phyloP scores from a whole-genome alignment of 2,113 vertebrate species.

The Nerophis lumbriciformis region DNA sequence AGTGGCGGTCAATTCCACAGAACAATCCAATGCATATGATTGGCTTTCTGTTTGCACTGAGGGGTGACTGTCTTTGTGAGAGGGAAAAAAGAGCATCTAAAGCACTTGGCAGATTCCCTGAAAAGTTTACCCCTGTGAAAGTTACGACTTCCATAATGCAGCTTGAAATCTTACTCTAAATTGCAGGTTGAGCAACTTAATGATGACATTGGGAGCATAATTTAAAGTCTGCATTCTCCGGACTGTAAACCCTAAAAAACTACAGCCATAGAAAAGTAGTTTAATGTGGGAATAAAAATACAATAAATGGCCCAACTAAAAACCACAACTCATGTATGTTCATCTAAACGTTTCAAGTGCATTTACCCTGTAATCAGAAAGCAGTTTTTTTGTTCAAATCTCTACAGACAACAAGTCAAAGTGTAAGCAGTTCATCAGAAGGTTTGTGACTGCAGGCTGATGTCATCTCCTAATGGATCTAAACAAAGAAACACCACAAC shows the following conservation, averaged over 20 bases:
- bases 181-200: constrained; percentile 54
- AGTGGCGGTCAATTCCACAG: constrained; percentile 22
- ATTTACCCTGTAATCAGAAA: constrained; percentile 2
- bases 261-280: constrained; percentile 17
- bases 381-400: neutral
- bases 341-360: neutral
- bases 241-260: constrained; percentile 45
- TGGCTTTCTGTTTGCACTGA: constrained; percentile 14
- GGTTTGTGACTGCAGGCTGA: constrained; percentile 25
- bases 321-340: constrained; percentile 2
- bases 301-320: constrained; percentile 16
- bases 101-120: constrained; percentile 46
- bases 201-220: constrained; percentile 43
- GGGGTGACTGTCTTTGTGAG: constrained; percentile 14
- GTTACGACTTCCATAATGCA: constrained; percentile 45
- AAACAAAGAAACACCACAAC: constrained; percentile 6
- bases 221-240: constrained; percentile 47
- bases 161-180: constrained; percentile 47
- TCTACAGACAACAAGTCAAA: constrained; percentile 12
- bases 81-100: constrained; percentile 22
- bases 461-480: constrained; percentile 14
- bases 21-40: constrained; percentile 11
- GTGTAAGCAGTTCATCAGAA: constrained; percentile 14
- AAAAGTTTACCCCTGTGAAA: constrained; percentile 48
- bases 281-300: constrained; percentile 30